Evolutionary conservation across 2,888 invertebrate species (phyloP).

Genomic region (Neoascia interrupta): DNA sequence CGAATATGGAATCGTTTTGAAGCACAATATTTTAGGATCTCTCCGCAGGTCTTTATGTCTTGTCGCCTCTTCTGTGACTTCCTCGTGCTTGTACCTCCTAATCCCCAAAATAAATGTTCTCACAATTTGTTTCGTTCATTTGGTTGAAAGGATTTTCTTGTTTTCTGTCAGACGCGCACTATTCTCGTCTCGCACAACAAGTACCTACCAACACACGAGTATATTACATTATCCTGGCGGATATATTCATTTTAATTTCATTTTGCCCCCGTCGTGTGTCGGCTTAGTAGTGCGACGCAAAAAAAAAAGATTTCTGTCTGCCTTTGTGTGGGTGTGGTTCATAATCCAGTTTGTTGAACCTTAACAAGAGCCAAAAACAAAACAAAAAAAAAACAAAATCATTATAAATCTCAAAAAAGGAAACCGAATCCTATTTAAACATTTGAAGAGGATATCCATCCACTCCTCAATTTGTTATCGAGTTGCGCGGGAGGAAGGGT

Average conservation of each 20-base stretch:
- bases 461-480: slow-evolving; percentile 28
- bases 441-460: slow-evolving; percentile 11
- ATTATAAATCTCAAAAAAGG: background rate
- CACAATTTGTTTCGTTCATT: slow-evolving; percentile 54
- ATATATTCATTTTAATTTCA: slow-evolving; percentile 13
- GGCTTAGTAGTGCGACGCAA: background rate
- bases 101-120: slow-evolving; percentile 60
- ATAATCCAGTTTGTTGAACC: slow-evolving; percentile 51
- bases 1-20: too few relatives aligned
- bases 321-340: slow-evolving; percentile 22
- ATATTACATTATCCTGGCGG: slow-evolving; percentile 37
- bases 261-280: background rate
- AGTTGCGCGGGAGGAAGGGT: background rate
- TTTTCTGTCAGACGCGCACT: slow-evolving; percentile 28
- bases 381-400: background rate
- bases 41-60: background rate
- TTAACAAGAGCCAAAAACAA: background rate
- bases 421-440: slow-evolving; percentile 5
- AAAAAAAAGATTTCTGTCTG: slow-evolving; percentile 16
- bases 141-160: slow-evolving; percentile 63
- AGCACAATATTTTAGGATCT: background rate
- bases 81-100: slow-evolving; percentile 20
- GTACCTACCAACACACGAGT: slow-evolving; percentile 1
- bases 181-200: background rate
- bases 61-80: background rate